Base-by-base conservation (phyloP, 2,797 vertebrate genomes). In the Cyclura pinguis region DNA sequence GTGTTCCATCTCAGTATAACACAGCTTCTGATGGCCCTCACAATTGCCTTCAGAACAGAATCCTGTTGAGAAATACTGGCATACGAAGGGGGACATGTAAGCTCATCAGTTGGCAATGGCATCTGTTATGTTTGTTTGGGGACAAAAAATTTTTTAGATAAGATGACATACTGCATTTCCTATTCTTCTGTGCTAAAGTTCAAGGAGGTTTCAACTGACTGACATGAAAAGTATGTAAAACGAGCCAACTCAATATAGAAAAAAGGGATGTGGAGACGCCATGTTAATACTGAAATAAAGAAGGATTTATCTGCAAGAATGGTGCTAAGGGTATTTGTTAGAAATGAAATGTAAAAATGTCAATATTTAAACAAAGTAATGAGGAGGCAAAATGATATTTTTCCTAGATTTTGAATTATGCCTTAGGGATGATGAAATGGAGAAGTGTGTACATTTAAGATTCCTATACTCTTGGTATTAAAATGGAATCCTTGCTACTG, bases 331-430 rank as follows among this genome's bases (percentile, higher is more conserved):
- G 69, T 57, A 92, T 94, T 91, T 94, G 84, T 91, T 87, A 91
- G 67, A 82, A 90, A 55, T 52, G 32, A 89, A 94, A 92, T 92
- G 80, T 52, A 92, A 84, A 69, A 78, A 35, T 38, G 20, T 90
- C 77, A 77, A 90, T 93, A 73, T 93, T 93, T 95, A 95, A 94
- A 92, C 69, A 88, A 90, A 86, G 92, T 89, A 90, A 93, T 88
- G 86, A 89, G 90, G 85, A 88, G 90, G 76, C 62, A 86, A 91
- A 90, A 91, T 81, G 22, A 91, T 93, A 89, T 85, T 69, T 80
- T 88, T 84, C 74, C 27, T 86, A 80, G 22, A 81, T 50, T 80
- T 82, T 91, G 91, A 93, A 92, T 93, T 94, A 92, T 88, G 87
- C 84, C 73, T 83, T 47, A 64, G 73, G n/a, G 24, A 67, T 90